Evolutionary conservation across 1,140 invertebrate genomes (phyloP), one percentile per base, ranked within the genome.

Genomic region (Drosophila ficusphila): DNA sequence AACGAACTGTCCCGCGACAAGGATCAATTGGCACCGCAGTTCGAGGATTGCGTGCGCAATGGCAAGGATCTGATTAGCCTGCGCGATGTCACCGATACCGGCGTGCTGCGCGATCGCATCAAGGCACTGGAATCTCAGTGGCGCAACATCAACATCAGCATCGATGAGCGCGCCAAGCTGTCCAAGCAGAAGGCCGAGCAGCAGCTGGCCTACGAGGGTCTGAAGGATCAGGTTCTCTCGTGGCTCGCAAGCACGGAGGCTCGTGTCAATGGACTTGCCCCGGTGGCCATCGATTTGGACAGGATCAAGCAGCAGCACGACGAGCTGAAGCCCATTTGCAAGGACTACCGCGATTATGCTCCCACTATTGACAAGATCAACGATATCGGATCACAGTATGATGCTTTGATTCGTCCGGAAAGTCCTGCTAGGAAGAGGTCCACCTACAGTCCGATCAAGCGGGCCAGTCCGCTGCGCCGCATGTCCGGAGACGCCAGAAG

Each of bases 351-450:
- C 27, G 97, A 98, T 76, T 98, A 96, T 92, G 95, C 94, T 0
- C 92, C 94, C 1, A 97, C 95, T 11, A 96, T 99, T 51, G 97
- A 99, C 74, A 98, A 97, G 92, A 94, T 98, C 19, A 98, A 98
- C 92, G 97, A 98, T 88, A 92, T 97, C 0, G 98, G 97, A 2
- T 95, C 94, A 33, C 93, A 95, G 19, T 98, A 98, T 81, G 97
- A 99, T 89, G 95, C 95, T 19, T 90, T 98, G 36, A 92, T 96
- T 1, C 93, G 95, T 38, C 94, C 95, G 1, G 96, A 97, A 52
- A 96, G 95, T 57, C 96, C 95, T 1, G 93, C 94, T 0, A 93
- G 96, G 64, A 90, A 94, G 93, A 65, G 94, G 79, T 65, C 94
- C 61, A 91, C 94, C n/a, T 93, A 94, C 69, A 97, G 96, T 90